Evolutionary conservation across 2,888 invertebrate genomes (phyloP).

Genomic region (Mimumesa dahlbomi): DNA sequence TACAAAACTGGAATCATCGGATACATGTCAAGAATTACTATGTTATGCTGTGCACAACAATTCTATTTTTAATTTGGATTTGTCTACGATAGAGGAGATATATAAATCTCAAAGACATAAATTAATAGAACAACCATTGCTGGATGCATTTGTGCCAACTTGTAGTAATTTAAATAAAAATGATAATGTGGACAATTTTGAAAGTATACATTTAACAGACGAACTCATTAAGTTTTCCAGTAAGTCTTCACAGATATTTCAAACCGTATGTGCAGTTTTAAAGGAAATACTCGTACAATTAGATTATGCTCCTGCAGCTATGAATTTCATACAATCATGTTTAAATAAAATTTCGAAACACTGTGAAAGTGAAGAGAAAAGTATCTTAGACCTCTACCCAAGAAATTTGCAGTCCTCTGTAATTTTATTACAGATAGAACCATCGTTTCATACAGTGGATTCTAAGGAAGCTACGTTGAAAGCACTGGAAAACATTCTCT

Average conservation of each 20-base stretch:
- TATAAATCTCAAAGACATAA: conserved; percentile 60
- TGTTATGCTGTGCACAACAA: conserved; percentile 46
- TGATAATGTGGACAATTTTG: conserved; percentile 3
- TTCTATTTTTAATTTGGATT: conserved; percentile 51
- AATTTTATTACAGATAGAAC: conserved; percentile 68
- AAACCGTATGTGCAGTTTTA: conserved; percentile 60
- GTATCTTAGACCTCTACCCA: conserved; percentile 73
- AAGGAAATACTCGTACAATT: conserved; percentile 65
- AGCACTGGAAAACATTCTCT: conserved; percentile 57
- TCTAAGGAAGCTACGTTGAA: conserved; percentile 62
- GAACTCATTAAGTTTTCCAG: conserved; percentile 56
- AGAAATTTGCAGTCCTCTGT: conserved; percentile 63
- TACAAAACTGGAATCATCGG: conserved; percentile 48
- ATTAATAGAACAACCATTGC: conserved; percentile 70
- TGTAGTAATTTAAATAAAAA: conserved; percentile 32
- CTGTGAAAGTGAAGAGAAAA: conserved; percentile 54
- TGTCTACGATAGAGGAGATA: conserved; percentile 63
- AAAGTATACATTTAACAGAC: conserved; percentile 24
- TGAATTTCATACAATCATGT: conserved; percentile 63
- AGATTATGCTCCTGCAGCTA: conserved; percentile 56
- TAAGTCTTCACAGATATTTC: conserved; percentile 66
- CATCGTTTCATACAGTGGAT: conserved; percentile 58
- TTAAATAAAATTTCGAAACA: conserved; percentile 50
- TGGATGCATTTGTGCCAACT: conserved; percentile 51
- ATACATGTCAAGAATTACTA: conserved; percentile 61